Base-by-base conservation (phyloP, 2,888 invertebrate genomes). In the Dioctria rufipes region DNA sequence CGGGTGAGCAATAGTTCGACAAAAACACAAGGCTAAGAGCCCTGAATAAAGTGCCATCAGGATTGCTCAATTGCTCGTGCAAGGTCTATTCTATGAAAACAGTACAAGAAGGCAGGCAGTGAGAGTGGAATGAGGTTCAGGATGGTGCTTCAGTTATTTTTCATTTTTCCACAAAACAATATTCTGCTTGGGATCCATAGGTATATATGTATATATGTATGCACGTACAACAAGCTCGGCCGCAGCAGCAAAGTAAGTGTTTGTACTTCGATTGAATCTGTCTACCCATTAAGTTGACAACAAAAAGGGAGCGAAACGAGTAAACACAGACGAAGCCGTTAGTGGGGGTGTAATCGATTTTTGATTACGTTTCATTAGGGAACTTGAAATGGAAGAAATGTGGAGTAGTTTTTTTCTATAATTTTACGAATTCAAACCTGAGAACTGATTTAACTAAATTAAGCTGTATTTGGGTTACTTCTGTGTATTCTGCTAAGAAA, bases 11-110 rank as follows among this genome's bases (percentile, higher is more conserved):
- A 69, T 69, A 69, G 69, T 69, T 49, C 65, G 73, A 40, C 65
- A 78, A 81, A 81, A 81, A 78, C 78, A 78, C 69, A 78, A 71
- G 78, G 43, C 81, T 81, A 78, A 81, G 81, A 78, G 81, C 78
- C 71, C 63, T 61, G 81, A 71, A 81, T 75, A 58, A 81, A 81
- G 79, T 66, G 75, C 77, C 79, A 80, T 80, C 75, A 66, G 66
- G 80, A 81, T 81, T 81, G 81, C 79, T 81, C 81, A 81, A 81
- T 81, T 81, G 81, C 79, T 78, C 81, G 81, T 75, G 75, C 49
- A 60, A 66, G 61, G 37, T 67, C 58, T 65, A 54, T 63, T 46
- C 8, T n/a, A 11, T 25, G 37, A 11, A 39, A 25, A 25, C 25
- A 25, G 25, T 25, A 25, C 1, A 11, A 75, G 6, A 5, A 51